Conservation (phyloP, 2,113 vertebrate genomes). For the Pelvicachromis taeniatus region DNA sequence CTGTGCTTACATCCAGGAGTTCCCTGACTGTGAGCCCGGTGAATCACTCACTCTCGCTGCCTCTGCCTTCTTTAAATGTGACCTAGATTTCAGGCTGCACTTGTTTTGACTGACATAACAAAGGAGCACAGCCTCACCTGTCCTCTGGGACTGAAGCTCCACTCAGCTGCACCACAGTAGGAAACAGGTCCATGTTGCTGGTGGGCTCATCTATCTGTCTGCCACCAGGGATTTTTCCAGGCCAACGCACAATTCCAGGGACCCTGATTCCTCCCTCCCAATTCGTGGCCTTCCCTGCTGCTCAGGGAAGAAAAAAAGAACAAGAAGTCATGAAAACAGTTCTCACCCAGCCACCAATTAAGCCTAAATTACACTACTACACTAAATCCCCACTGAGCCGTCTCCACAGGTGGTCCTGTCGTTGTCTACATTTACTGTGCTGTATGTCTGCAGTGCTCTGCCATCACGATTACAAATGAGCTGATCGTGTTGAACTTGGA, state of each 20-base stretch:
- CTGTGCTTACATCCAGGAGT: neutral
- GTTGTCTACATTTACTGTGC: neutral
- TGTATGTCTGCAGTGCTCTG: neutral
- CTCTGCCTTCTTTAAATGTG: neutral
- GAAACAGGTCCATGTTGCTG: conserved; percentile 91
- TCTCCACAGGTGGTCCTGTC: neutral
- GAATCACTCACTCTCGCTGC: neutral
- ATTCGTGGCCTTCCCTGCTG: conserved; percentile 85
- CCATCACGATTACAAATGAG: neutral
- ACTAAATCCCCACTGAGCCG: neutral
- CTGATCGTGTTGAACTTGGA: neutral
- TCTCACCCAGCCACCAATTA: neutral
- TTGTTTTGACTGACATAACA: neutral
- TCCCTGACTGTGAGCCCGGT: neutral
- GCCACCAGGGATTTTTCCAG: conserved; percentile 62
- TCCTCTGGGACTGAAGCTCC: conserved; percentile 70
- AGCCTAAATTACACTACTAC: fast-evolving
- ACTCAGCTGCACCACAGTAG: conserved; percentile 75
- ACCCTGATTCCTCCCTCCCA: conserved; percentile 91
- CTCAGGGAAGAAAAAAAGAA: neutral
- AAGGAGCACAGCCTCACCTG: conserved; percentile 70
- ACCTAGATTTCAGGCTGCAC: conserved; percentile 5
- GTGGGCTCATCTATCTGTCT: conserved; percentile 73
- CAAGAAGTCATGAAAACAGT: neutral
- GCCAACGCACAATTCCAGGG: conserved; percentile 81